These are phyloP conservation scores for Diarsia brunnea DNA, from an alignment of 2,888 invertebrate genomes.

Conservation along the genomic window DNA sequence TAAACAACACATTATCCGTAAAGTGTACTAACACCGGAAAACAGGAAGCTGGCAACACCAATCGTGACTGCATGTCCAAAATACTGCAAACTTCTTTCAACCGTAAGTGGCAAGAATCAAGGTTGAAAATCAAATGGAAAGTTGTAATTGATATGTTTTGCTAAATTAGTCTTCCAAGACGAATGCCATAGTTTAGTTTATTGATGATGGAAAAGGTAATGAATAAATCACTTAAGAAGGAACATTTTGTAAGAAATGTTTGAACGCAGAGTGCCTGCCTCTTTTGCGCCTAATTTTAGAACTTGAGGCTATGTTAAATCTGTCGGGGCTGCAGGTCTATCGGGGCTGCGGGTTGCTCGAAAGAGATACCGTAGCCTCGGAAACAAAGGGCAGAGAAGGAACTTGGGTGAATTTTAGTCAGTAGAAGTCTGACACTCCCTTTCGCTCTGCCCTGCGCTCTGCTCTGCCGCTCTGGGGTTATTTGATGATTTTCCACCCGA, in stretches of 20 bases:
- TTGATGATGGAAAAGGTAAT: constrained; percentile 19
- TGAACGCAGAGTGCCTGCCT: not conserved
- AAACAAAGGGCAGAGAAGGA: too few relatives aligned
- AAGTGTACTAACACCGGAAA: constrained; percentile 29
- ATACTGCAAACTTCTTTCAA: constrained; percentile 28
- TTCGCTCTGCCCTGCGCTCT: too few relatives aligned
- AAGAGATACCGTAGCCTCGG: too few relatives aligned
- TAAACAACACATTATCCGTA: constrained; percentile 24
- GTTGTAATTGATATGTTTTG: not conserved
- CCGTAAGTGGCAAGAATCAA: not conserved
- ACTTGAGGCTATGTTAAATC: not conserved
- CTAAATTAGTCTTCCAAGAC: constrained; percentile 4
- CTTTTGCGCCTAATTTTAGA: not conserved
- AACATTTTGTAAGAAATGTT: not conserved
- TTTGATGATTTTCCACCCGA: too few relatives aligned
- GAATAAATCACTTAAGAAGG: constrained; percentile 17
- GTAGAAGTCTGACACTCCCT: too few relatives aligned
- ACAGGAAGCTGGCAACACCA: constrained; percentile 39
- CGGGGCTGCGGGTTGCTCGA: too few relatives aligned
- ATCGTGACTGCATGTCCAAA: constrained; percentile 12
- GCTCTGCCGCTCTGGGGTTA: too few relatives aligned
- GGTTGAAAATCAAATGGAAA: constrained; percentile 21
- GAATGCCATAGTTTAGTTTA: constrained; percentile 27
- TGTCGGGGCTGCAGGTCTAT: too few relatives aligned
- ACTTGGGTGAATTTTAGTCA: too few relatives aligned